A percentile compares a stretch with the other conserved stretches of the same genome.
Evolutionary conservation across 1,140 invertebrate genomes (phyloP).

Genomic region (Gonioctena quinquepunctata): DNA sequence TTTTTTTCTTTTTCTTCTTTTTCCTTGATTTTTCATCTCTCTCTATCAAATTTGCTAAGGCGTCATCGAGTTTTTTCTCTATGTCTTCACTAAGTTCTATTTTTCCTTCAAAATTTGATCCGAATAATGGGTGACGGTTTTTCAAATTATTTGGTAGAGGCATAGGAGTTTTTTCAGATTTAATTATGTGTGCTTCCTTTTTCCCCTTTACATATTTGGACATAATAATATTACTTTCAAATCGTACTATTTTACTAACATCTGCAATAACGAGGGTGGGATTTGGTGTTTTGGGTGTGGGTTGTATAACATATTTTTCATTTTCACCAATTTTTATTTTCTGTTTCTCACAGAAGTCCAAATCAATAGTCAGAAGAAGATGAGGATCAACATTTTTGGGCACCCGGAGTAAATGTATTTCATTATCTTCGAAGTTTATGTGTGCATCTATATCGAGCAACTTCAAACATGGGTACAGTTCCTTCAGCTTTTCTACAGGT

Average conservation of each 20-base stretch:
- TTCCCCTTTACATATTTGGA: slow-evolving; percentile 21
- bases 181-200: neutral
- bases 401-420: slow-evolving; percentile 19
- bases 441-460: neutral
- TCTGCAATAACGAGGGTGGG: slow-evolving; percentile 19
- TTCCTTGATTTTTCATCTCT: slow-evolving; percentile 3
- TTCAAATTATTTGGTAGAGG: slow-evolving; percentile 22
- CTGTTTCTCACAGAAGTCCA: slow-evolving; percentile 13
- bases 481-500: neutral
- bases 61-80: slow-evolving; percentile 25
- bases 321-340: slow-evolving; percentile 21
- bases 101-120: slow-evolving; percentile 27
- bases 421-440: neutral
- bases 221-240: slow-evolving; percentile 15
- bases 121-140: slow-evolving; percentile 35
- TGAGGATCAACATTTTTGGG: slow-evolving; percentile 29
- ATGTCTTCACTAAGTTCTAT: slow-evolving; percentile 26
- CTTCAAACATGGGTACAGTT: neutral
- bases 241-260: slow-evolving; percentile 10
- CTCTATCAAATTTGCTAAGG: slow-evolving; percentile 17
- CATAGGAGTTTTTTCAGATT: neutral
- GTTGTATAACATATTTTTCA: slow-evolving; percentile 29
- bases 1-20: slow-evolving; percentile 13
- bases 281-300: slow-evolving; percentile 15
- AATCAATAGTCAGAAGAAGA: slow-evolving; percentile 15